Percentiles rank a stretch among this genome's conserved stretches.
Conservation (phyloP, 2,888 invertebrate species). For the Lasioglossum villosulum region DNA sequence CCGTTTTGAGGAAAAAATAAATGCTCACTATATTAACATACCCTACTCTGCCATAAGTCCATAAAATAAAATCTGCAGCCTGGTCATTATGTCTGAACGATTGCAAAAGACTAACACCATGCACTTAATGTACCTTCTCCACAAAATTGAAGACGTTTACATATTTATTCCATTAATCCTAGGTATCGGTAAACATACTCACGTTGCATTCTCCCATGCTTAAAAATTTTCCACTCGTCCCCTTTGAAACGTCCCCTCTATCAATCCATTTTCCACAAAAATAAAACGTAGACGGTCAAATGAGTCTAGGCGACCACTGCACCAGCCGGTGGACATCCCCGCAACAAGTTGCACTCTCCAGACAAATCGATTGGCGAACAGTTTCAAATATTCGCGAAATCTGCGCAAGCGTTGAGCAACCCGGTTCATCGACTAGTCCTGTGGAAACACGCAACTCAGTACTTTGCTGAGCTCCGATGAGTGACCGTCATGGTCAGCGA, state of each 20-base stretch:
- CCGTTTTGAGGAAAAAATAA: too few relatives aligned
- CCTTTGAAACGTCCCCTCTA: neutral
- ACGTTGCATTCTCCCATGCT: neutral
- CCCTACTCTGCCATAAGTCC: too few relatives aligned
- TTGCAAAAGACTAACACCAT: neutral
- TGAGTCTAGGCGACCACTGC: neutral
- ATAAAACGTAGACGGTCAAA: neutral
- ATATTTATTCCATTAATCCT: neutral
- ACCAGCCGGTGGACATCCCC: neutral
- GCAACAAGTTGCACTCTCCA: slow-evolving; percentile 7
- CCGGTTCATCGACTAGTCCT: neutral
- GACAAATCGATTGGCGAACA: slow-evolving; percentile 20
- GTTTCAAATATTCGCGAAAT: neutral
- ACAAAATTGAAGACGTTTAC: neutral
- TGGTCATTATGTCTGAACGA: neutral
- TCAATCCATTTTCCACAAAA: neutral
- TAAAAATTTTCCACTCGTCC: neutral
- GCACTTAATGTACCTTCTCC: neutral
- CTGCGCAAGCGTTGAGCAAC: slow-evolving; percentile 17
- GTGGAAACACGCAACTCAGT: neutral
- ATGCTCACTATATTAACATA: too few relatives aligned
- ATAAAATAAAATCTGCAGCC: too few relatives aligned
- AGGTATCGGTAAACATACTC: neutral
- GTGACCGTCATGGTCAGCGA: neutral
- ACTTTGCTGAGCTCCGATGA: neutral